Base-by-base conservation (phyloP, 1,140 invertebrate species). In the Drosophila auraria region DNA sequence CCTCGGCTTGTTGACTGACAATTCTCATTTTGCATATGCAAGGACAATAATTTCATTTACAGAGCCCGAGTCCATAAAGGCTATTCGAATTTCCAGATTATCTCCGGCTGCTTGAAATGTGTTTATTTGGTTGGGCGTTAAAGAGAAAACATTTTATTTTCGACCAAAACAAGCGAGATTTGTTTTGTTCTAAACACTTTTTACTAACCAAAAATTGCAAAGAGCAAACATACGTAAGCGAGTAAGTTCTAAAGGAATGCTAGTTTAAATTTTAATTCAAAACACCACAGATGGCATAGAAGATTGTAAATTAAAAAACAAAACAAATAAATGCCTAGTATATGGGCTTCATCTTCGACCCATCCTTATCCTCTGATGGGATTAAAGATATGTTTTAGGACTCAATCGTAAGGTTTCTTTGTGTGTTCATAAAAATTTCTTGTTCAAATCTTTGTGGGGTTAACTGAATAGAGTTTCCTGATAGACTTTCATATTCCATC, bases 11-110 rank as follows among this genome's bases (percentile, higher is more conserved):
- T 73, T 73, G 73, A 73, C 71, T 73, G 47, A 61, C 71, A 73
- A 73, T 73, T 73, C 59, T 73, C 53, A 73, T 73, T 61, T 73
- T 71, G 69, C 68, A 61, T 73, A 61, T 73, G 71, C 68, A 73
- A 73, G 69, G 71, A 74, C 54, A 74, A 74, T 61, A 53, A 53
- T 73, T 74, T 74, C 45, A 74, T 61, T 73, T 73, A 53, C 70
- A 36, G 72, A n/a, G 27, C n/a, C 58, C 38, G 25, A 72, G 33
- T 58, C 25, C 66, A 58, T 57, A 49, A 70, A 49, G 69, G 20
- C 65, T 47, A 33, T 40, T 71, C 44, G 54, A 33, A 53, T 74
- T 73, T 51, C 14, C 14, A 42, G 45, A 73, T 73, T 51, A 73
- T 73, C 68, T 72, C 47, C 45, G 27, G 17, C 53, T 23, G 38